Evolutionary conservation across 2,888 invertebrate species (phyloP), one percentile per base, ranked within the genome.

Genomic region (Stenodera caucasica): DNA sequence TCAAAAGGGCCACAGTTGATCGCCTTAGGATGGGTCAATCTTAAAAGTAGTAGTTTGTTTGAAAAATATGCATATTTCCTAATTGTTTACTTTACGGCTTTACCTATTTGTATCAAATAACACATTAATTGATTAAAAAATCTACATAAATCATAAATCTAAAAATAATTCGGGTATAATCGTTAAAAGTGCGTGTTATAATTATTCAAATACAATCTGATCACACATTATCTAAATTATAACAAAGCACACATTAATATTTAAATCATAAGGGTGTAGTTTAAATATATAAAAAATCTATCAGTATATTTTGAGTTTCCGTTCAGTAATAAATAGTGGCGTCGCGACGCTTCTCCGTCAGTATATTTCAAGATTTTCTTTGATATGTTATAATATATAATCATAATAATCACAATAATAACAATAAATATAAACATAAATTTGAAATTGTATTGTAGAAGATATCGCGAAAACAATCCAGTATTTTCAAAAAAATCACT

Each of bases 271-370:
- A 53, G 45, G 45, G 33, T 33, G 52, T 60, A 45, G 45, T 55
- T 54, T 26, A 35, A 49, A 40, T 54, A 21, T 49, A 45, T 56
- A 58, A 63, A 65, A 65, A 63, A 40, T 40, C 53, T 65, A 60
- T 67, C 69, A 52, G 61, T 64, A 63, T 69, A 69, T 71, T 72
- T 72, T 70, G 66, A 68, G 70, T 70, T 64, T 53, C 53, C 55
- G 58, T 67, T 62, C 61, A 60, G 64, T 67, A 60, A 72, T 75
- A 73, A 71, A 72, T 72, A 69, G 67, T 60, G 58, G 72, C 74
- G 72, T 74, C 76, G 67, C 70, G 75, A 74, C 73, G 75, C 71
- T 62, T 55, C 60, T 66, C 68, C 64, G 69, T 60, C 72, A 74
- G 75, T 74, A 66, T 67, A 66, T 66, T 70, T 65, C 65, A 58